Percentiles rank a stretch among this genome's conserved stretches.
Evolutionary conservation across 2,888 invertebrate genomes (phyloP).

Genomic region (Tinea trinotella): DNA sequence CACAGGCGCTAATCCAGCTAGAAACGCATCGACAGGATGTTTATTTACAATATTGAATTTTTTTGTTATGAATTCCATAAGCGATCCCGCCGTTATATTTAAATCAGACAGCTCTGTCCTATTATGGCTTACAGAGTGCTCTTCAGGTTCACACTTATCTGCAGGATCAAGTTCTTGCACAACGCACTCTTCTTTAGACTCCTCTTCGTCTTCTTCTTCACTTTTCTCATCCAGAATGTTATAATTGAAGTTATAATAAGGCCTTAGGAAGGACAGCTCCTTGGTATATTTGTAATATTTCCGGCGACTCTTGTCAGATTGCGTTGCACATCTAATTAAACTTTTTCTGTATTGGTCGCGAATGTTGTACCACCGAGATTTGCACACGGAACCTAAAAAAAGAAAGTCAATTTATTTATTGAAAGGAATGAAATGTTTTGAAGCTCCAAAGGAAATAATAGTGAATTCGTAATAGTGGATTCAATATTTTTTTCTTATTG

Average conservation of each 20-base stretch:
- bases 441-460: too few relatives aligned
- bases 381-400: slow-evolving; percentile 22
- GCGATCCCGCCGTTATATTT: not conserved
- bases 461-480: too few relatives aligned
- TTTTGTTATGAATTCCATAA: not conserved
- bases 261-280: slow-evolving; percentile 17
- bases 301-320: not conserved
- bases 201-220: not conserved
- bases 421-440: too few relatives aligned
- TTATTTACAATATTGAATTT: not conserved
- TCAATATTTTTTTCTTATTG: too few relatives aligned
- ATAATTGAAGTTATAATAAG: too few relatives aligned
- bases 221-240: not conserved
- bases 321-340: slow-evolving; percentile 10
- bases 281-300: slow-evolving; percentile 19
- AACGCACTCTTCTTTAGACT: not conserved
- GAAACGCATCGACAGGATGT: slow-evolving; percentile 23
- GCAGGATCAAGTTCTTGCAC: slow-evolving; percentile 11
- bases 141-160: too few relatives aligned
- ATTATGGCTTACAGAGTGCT: too few relatives aligned
- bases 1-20: slow-evolving; percentile 22
- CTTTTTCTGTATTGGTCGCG: slow-evolving; percentile 24
- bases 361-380: slow-evolving; percentile 24
- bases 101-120: too few relatives aligned
- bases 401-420: too few relatives aligned